A percentile compares a stretch with the other conserved stretches of the same genome.
phyloP scores from a whole-genome alignment of 2,888 invertebrate species.

The Andrena minutula region DNA sequence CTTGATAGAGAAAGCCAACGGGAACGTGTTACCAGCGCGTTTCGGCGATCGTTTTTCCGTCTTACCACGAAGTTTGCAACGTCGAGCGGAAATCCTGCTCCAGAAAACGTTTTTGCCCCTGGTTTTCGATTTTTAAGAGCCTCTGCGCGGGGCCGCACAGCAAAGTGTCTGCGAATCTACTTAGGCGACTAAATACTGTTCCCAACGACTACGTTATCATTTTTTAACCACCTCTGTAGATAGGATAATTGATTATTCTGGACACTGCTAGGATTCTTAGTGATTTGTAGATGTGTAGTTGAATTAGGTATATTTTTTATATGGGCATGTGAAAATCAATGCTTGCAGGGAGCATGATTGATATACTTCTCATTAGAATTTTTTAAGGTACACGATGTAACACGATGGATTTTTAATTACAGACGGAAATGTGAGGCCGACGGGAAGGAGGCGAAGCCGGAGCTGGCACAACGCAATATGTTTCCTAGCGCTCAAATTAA shows the following conservation, averaged over 20 bases:
- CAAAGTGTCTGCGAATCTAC: too few species aligned
- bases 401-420: conserved; percentile 74
- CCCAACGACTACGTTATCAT: too few species aligned
- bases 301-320: too few species aligned
- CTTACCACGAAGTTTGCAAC: background rate
- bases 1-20: conserved; percentile 45
- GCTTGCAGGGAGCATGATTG: background rate
- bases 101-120: background rate
- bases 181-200: too few species aligned
- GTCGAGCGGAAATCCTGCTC: too few species aligned
- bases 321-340: background rate
- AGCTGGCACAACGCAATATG: conserved; percentile 84
- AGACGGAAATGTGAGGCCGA: conserved; percentile 85
- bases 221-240: too few species aligned
- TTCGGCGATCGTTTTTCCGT: background rate
- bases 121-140: too few species aligned
- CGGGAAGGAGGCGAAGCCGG: conserved; percentile 84
- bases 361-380: conserved; percentile 1
- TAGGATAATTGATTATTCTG: too few species aligned
- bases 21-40: conserved; percentile 10
- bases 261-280: too few species aligned
- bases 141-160: too few species aligned
- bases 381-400: conserved; percentile 1
- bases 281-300: too few species aligned
- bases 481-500: conserved; percentile 85